Evolutionary conservation across 2,888 invertebrate species (phyloP), one percentile per base, ranked within the genome.

Genomic region (Salticus scenicus): DNA sequence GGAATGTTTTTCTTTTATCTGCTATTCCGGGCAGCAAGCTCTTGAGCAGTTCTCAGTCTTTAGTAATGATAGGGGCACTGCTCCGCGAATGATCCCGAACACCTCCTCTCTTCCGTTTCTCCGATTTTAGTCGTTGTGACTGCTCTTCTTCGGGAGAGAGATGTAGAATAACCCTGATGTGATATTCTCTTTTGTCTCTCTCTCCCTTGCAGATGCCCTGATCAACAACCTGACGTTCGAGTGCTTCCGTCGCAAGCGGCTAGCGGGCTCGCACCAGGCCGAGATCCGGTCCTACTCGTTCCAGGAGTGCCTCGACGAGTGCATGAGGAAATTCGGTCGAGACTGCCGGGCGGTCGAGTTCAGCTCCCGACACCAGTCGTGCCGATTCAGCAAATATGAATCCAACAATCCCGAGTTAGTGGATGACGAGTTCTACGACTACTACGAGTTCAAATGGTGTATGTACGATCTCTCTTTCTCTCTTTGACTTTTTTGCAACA

Each of bases 361-460:
- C 75, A 88, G 88, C 51, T 88, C 88, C 31, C 57, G 69, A 17
- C 76, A 83, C 66, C 86, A 87, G 41, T 83, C 87, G 24, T 89
- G 89, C 66, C 80, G 88, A 17, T 89, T 89, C 81, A 88, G 88
- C 85, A 86, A 87, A 90, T 96, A 92, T 95, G 95, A 90, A 96
- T 86, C 51, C 20, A 42, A 66, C 63, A 74, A 79, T 64, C 95
- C 96, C 94, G 93, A 96, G 87, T 94, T 97, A 78, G 95, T 96
- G 88, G 96, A 96, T 90, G 97, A 97, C 91, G 96, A 96, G 1
- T 96, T 96, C 91, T 97, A 96, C 91, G 97, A 97, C 92, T 97
- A 97, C 92, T 97, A 97, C 90, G 97, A 97, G 70, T 88, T 89
- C 71, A 88, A 87, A 57, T 89, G 88, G 88, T 84, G 89, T 89